Conservation (phyloP, 2,797 vertebrate species). For the Anomalospiza imberbis region DNA sequence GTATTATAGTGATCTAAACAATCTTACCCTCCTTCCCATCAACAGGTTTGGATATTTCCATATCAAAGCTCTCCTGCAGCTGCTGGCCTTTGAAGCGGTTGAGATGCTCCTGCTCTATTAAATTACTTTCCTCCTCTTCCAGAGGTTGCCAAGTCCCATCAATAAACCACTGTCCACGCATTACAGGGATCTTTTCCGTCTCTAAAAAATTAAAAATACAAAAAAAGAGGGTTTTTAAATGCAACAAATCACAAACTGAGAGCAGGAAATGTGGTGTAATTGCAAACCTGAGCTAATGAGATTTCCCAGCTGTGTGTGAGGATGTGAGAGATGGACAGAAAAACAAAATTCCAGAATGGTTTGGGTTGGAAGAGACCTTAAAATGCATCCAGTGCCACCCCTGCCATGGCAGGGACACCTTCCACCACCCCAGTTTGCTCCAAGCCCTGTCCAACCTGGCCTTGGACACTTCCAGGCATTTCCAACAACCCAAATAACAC, state of each 20-base stretch:
- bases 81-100: conserved; percentile 89
- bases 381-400: neutral
- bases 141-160: conserved; percentile 95
- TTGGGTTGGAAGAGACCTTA: neutral
- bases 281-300: neutral
- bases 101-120: conserved; percentile 93
- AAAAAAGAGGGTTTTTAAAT: neutral
- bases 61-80: conserved; percentile 89
- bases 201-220: conserved; percentile 72
- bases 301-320: neutral
- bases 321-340: neutral
- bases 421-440: rapidly evolving
- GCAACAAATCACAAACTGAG: neutral
- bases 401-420: neutral
- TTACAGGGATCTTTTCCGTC: conserved; percentile 92
- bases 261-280: neutral
- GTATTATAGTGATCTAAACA: neutral
- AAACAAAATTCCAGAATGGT: neutral
- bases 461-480: neutral
- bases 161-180: conserved; percentile 98
- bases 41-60: conserved; percentile 87
- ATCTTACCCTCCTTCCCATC: conserved; percentile 96
- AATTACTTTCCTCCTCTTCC: conserved; percentile 95
- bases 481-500: neutral
- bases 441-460: neutral